Conservation (phyloP, 2,888 invertebrate genomes). For the Polydrusus cervinus region DNA sequence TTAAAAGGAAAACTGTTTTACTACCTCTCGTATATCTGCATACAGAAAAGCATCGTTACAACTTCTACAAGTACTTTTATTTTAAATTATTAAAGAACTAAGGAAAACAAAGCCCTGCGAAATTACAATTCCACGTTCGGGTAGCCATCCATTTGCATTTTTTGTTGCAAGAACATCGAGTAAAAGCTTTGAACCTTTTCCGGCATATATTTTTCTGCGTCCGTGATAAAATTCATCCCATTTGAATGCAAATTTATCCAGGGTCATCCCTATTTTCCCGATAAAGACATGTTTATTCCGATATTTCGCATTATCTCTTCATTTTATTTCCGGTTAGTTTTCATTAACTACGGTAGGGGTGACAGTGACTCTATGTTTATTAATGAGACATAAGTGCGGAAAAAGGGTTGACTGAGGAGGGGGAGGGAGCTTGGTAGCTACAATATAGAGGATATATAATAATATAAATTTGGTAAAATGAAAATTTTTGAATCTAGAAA, state of each 20-base stretch:
- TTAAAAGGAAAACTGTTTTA: too few relatives aligned
- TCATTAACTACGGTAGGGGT: conserved; percentile 38
- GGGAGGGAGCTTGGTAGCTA: conserved; percentile 17
- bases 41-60: too few relatives aligned
- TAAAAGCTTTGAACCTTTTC: conserved; percentile 6
- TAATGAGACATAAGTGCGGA: conserved; percentile 51
- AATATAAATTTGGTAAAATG: too few relatives aligned
- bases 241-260: conserved; percentile 61
- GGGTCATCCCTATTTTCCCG: conserved; percentile 56
- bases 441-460: neutral
- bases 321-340: conserved; percentile 54
- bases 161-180: neutral
- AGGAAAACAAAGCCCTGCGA: neutral
- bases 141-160: neutral
- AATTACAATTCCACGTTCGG: neutral
- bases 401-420: conserved; percentile 43
- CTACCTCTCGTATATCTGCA: too few relatives aligned
- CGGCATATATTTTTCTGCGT: neutral
- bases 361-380: conserved; percentile 49
- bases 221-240: conserved; percentile 52
- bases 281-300: conserved; percentile 61
- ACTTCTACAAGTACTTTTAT: too few relatives aligned
- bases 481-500: too few relatives aligned
- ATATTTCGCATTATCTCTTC: conserved; percentile 61
- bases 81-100: too few relatives aligned